Evolutionary conservation across 2,113 vertebrate genomes (phyloP).

Genomic region (Azemiops feae): DNA sequence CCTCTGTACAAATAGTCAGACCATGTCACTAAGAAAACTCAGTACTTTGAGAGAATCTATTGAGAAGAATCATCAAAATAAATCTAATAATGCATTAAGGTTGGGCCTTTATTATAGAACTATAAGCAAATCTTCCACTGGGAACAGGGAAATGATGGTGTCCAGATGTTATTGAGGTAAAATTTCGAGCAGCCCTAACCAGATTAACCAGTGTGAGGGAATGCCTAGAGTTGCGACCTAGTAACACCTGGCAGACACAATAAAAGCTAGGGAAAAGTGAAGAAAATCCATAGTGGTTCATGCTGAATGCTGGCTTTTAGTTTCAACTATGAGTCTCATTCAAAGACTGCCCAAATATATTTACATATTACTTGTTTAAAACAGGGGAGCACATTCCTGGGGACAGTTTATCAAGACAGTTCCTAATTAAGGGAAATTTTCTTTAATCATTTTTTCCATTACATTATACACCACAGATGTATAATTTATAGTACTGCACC

Average conservation of each 20-base stretch:
- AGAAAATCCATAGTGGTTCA: background rate
- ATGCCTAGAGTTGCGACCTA: background rate
- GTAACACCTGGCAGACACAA: background rate
- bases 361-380: background rate
- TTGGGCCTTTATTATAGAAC: background rate
- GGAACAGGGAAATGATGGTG: background rate
- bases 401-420: background rate
- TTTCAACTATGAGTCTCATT: background rate
- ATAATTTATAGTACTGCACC: no score
- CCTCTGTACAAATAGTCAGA: background rate
- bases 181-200: background rate
- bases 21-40: background rate
- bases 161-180: background rate
- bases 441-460: background rate
- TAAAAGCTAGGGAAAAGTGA: background rate
- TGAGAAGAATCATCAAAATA: background rate
- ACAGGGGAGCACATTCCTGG: background rate
- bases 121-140: background rate
- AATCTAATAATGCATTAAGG: background rate
- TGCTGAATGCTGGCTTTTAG: background rate
- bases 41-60: background rate
- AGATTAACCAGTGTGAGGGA: background rate
- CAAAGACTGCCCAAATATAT: background rate
- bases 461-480: background rate
- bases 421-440: background rate